A percentile compares a stretch with the other conserved stretches of the same genome.
Evolutionary conservation across 2,113 vertebrate species (phyloP).

Genomic region (Apistogramma diplotaenia): DNA sequence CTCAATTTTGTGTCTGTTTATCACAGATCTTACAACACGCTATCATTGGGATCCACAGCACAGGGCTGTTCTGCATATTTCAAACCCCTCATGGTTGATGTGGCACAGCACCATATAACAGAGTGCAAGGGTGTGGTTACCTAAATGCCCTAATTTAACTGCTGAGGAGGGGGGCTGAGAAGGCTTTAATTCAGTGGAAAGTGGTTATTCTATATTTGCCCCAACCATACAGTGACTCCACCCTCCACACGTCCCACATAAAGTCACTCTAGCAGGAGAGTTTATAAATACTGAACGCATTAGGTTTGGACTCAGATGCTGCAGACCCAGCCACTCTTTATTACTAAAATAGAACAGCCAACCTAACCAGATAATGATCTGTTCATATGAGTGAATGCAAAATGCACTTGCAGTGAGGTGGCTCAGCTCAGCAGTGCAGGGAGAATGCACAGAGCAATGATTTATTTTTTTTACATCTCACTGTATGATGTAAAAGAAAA

Average conservation of each 20-base stretch:
- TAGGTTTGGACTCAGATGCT: slow-evolving; percentile 22
- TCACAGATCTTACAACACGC: neutral
- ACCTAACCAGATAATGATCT: slow-evolving; percentile 43
- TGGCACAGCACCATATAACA: slow-evolving; percentile 60
- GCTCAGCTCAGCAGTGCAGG: neutral
- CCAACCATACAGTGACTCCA: slow-evolving; percentile 70
- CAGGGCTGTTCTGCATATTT: slow-evolving; percentile 43
- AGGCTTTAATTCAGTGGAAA: slow-evolving; percentile 70
- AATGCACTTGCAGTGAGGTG: neutral
- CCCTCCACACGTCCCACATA: slow-evolving; percentile 71
- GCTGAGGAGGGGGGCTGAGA: slow-evolving; percentile 37
- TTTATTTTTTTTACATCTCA: neutral
- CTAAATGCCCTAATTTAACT: slow-evolving; percentile 62
- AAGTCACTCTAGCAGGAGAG: slow-evolving; percentile 57
- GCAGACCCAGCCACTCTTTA: slow-evolving; percentile 20
- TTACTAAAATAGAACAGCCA: slow-evolving; percentile 28
- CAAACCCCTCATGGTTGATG: slow-evolving; percentile 55
- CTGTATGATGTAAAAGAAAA: neutral
- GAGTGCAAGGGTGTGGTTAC: slow-evolving; percentile 65
- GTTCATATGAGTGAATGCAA: neutral
- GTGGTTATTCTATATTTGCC: slow-evolving; percentile 76
- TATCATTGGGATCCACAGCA: neutral
- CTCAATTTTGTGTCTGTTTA: slow-evolving; percentile 32
- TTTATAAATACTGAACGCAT: slow-evolving; percentile 56
- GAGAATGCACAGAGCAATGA: neutral